Evolutionary conservation across 2,113 vertebrate species (phyloP).

Genomic region (Rhinolophus sinicus): DNA sequence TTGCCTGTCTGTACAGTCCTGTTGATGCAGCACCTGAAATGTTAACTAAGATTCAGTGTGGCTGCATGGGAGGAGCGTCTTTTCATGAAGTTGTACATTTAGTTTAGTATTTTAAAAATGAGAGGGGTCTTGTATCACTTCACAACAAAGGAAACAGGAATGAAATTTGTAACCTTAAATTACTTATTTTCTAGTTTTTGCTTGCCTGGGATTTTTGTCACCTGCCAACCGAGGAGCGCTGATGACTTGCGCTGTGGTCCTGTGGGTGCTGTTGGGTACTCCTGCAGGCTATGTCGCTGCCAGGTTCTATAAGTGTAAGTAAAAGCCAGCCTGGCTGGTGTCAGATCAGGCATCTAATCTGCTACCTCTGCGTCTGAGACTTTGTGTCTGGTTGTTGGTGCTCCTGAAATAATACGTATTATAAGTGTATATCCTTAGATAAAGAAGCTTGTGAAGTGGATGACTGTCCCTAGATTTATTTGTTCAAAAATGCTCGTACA

Average conservation of each 20-base stretch:
- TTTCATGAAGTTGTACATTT: not conserved
- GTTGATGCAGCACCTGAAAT: not conserved
- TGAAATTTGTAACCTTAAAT: not conserved
- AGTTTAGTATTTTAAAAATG: conserved; percentile 19
- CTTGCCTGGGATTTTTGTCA: conserved; percentile 97
- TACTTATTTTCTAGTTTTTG: conserved; percentile 86
- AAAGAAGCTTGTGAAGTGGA: not conserved
- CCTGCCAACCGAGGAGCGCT: conserved; percentile 96
- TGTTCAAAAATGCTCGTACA: not conserved
- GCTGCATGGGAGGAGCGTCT: not conserved
- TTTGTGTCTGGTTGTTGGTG: not conserved
- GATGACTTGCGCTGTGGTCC: conserved; percentile 98
- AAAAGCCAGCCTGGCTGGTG: conserved; percentile 4
- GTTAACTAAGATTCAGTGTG: not conserved
- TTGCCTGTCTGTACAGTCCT: not conserved
- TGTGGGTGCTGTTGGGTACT: conserved; percentile 95
- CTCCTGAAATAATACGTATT: not conserved
- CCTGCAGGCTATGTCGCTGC: conserved; percentile 95
- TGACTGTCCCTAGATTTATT: not conserved
- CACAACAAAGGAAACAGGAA: not conserved
- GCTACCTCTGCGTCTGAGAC: not conserved
- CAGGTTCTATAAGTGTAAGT: conserved; percentile 98
- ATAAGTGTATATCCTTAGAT: not conserved
- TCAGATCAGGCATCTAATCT: not conserved
- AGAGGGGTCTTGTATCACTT: not conserved